These are phyloP conservation scores for Pteruthius melanotis DNA, from an alignment of 2,113 vertebrate genomes.

Conservation along the genomic window DNA sequence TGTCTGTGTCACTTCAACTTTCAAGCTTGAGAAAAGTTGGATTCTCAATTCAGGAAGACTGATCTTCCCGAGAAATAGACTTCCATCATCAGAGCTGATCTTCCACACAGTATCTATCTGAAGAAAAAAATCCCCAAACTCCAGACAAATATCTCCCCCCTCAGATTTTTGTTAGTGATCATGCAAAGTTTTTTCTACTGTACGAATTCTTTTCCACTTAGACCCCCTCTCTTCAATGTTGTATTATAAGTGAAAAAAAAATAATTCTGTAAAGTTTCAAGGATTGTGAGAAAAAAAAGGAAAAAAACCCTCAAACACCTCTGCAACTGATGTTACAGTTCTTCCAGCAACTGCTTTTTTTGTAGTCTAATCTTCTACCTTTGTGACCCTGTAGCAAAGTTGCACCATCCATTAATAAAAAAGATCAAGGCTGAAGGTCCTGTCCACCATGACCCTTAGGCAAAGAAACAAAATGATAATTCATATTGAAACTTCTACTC, in stretches of 20 bases:
- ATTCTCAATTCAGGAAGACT: not conserved
- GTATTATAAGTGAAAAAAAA: not conserved
- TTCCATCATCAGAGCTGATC: not conserved
- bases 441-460: not conserved
- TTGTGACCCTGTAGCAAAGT: not conserved
- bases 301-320: not conserved
- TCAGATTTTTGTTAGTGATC: not conserved
- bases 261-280: not conserved
- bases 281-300: no score
- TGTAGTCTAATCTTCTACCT: not conserved
- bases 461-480: not conserved
- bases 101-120: not conserved
- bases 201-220: not conserved
- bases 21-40: not conserved
- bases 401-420: not conserved
- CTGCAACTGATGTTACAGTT: not conserved
- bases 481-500: not conserved
- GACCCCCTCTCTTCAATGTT: accelerated
- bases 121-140: accelerated
- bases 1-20: not conserved
- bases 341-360: not conserved
- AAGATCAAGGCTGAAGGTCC: not conserved
- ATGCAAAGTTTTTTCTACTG: not conserved
- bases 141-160: accelerated
- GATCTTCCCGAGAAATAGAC: not conserved